Evolutionary conservation across 2,888 invertebrate species (phyloP).

Genomic region (Drosophila suboccidentalis): DNA sequence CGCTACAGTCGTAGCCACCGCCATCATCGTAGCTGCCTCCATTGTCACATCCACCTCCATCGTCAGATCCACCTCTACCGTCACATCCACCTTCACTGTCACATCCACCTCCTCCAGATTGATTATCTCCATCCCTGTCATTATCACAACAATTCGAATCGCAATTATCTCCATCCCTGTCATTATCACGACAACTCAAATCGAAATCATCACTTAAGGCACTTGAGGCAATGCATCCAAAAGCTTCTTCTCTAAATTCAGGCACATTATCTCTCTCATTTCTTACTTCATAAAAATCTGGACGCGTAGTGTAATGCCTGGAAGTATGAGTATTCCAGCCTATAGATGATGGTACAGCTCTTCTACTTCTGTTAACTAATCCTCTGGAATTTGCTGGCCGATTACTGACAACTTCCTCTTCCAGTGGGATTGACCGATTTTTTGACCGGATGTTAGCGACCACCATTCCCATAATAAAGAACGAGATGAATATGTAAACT

Average conservation of each 20-base stretch:
- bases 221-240: background rate
- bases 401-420: background rate
- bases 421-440: background rate
- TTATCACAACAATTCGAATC: background rate
- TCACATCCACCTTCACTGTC: background rate
- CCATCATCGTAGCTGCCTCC: background rate
- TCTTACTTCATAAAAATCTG: background rate
- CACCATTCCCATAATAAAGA: background rate
- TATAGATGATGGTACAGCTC: background rate
- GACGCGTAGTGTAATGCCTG: background rate
- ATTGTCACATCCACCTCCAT: background rate
- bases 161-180: too few relatives aligned
- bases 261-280: background rate
- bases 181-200: background rate
- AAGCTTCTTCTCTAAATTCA: background rate
- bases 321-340: background rate
- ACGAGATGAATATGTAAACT: background rate
- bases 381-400: background rate
- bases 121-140: background rate
- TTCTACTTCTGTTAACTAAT: background rate
- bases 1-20: background rate
- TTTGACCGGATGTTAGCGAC: background rate
- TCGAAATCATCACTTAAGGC: background rate
- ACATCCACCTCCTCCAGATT: background rate
- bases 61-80: background rate